phyloP scores from a whole-genome alignment of 2,888 invertebrate species.

The Ophion ventricosus region DNA sequence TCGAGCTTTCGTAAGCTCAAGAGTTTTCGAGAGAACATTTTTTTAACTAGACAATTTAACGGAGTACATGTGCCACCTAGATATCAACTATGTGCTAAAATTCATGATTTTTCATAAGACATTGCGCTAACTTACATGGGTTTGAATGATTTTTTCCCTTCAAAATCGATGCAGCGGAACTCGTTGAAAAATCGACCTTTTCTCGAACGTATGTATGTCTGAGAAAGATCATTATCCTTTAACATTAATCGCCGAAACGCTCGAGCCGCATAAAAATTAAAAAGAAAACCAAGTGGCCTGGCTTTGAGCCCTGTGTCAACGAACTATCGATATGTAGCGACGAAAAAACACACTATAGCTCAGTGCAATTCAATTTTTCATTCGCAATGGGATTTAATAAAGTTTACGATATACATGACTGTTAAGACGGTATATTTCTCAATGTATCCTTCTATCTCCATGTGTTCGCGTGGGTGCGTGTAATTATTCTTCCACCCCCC shows the following conservation, averaged over 20 bases:
- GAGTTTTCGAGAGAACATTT: neutral
- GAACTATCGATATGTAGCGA: neutral
- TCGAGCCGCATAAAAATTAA: neutral
- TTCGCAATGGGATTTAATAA: constrained; percentile 61
- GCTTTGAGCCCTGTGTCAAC: neutral
- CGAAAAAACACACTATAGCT: constrained; percentile 8
- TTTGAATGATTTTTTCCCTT: neutral
- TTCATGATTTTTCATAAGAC: neutral
- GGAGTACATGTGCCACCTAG: neutral
- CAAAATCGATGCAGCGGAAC: neutral
- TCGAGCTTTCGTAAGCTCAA: neutral
- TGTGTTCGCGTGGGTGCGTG: constrained; percentile 5
- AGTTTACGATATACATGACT: constrained; percentile 62
- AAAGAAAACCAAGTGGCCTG: neutral
- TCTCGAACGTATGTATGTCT: neutral
- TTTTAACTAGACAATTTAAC: neutral
- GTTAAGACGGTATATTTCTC: constrained; percentile 58
- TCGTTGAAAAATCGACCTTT: neutral
- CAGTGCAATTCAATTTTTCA: constrained; percentile 48
- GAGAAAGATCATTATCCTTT: neutral
- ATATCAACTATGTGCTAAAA: neutral
- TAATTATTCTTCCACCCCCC: neutral
- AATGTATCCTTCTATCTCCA: constrained; percentile 15
- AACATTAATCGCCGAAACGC: neutral
- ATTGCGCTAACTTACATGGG: neutral